Evolutionary conservation across 2,888 invertebrate species (phyloP).

Genomic region (Zonitis immaculata): DNA sequence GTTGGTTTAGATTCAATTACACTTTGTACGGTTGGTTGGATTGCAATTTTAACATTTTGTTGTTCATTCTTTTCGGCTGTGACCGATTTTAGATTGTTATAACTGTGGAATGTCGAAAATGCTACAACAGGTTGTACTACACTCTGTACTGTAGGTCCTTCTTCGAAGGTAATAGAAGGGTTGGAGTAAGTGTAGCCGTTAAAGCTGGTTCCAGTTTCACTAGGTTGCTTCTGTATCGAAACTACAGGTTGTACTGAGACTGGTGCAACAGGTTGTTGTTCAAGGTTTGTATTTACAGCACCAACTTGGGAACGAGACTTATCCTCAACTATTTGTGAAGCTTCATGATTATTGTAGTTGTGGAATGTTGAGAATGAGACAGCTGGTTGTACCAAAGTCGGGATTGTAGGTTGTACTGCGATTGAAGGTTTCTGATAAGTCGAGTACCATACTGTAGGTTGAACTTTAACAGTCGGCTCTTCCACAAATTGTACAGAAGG

Average conservation of each 20-base stretch:
- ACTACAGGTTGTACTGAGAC: neutral
- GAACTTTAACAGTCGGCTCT: neutral
- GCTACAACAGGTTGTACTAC: neutral
- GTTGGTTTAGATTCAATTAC: neutral
- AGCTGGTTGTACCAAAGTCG: slow-evolving; percentile 4
- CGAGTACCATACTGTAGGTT: slow-evolving; percentile 4
- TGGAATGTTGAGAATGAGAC: slow-evolving; percentile 7
- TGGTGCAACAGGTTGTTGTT: slow-evolving; percentile 26
- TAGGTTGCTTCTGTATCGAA: too few species aligned
- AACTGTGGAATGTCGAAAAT: neutral
- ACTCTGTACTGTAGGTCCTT: neutral
- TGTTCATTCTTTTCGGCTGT: neutral
- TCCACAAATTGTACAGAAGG: neutral
- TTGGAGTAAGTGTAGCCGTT: neutral
- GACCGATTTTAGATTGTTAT: neutral
- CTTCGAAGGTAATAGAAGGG: neutral
- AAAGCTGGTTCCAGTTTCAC: neutral
- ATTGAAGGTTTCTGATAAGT: slow-evolving; percentile 10
- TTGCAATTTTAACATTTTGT: neutral
- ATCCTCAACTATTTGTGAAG: too few species aligned
- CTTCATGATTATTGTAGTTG: slow-evolving; percentile 1
- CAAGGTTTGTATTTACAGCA: too few species aligned
- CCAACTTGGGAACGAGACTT: too few species aligned
- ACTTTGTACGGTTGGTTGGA: neutral
- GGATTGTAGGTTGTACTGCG: slow-evolving; percentile 4